Evolutionary conservation across 1,140 invertebrate species (phyloP), one percentile per base, ranked within the genome.

Genomic region (Armadillidium nasatum): DNA sequence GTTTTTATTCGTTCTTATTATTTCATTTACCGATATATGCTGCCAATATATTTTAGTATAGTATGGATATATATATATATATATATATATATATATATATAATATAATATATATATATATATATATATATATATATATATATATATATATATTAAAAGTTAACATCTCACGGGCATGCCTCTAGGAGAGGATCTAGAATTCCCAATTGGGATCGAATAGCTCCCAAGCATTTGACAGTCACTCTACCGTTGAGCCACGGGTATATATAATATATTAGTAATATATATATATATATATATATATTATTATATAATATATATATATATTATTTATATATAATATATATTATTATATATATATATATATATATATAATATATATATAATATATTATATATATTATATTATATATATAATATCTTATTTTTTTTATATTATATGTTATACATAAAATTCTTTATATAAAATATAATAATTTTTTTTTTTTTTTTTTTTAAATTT

Each of bases 101-200:
- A 33, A 7, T 70, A 33, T 71, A 71, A 22, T 71, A 33, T 71
- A 33, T 22, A 71, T 71, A 33, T 71, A 71, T 71, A 71, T 33
- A 22, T 71, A 71, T 71, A 71, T 71, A 22, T 71, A 71, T 71
- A 71, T 71, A 71, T 71, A 71, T 71, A 67, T 71, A 71, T 71
- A 71, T 71, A 71, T 71, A 71, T 71, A 71, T 71, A 71, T 71
- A 33, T 71, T 19, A 19, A 19, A 19, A 3, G n/a, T n/a, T n/a
- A n/a, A n/a, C n/a, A n/a, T n/a, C n/a, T n/a, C n/a, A n/a, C n/a
- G n/a, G n/a, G n/a, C n/a, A n/a, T n/a, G n/a, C n/a, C n/a, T n/a
- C n/a, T n/a, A n/a, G n/a, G n/a, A n/a, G n/a, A n/a, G n/a, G n/a
- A n/a, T n/a, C n/a, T n/a, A n/a, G n/a, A n/a, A n/a, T n/a, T n/a